These are phyloP conservation scores for Hypena proboscidalis DNA, from an alignment of 2,888 invertebrate species.

Conservation along the genomic window DNA sequence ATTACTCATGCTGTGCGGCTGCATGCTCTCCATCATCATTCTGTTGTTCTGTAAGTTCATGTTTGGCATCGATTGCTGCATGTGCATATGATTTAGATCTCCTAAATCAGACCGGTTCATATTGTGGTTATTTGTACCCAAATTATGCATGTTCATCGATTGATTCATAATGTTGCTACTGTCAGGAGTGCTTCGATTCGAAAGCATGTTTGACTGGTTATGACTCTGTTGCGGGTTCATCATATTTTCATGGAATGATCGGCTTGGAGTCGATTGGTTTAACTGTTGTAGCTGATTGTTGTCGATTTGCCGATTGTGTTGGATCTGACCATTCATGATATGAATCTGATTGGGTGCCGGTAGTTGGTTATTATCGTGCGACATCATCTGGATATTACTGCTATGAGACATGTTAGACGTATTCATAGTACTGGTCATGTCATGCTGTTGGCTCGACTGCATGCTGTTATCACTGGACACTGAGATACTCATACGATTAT, in stretches of 20 bases:
- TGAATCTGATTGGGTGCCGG: slow-evolving; percentile 75
- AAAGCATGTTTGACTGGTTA: slow-evolving; percentile 64
- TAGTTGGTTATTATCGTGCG: slow-evolving; percentile 68
- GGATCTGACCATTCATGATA: slow-evolving; percentile 81
- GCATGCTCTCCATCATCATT: slow-evolving; percentile 79
- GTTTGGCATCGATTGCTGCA: slow-evolving; percentile 71
- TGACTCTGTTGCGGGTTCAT: slow-evolving; percentile 65
- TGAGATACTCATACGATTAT: slow-evolving; percentile 67
- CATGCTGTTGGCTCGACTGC: slow-evolving; percentile 70
- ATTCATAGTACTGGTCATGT: slow-evolving; percentile 61
- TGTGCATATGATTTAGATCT: slow-evolving; percentile 77
- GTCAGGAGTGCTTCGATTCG: slow-evolving; percentile 72
- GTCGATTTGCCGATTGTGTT: slow-evolving; percentile 72
- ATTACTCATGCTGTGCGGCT: slow-evolving; percentile 70
- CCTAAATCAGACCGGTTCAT: slow-evolving; percentile 68
- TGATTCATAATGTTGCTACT: slow-evolving; percentile 70
- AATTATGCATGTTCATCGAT: slow-evolving; percentile 73
- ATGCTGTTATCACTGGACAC: slow-evolving; percentile 63
- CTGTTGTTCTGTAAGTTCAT: slow-evolving; percentile 77
- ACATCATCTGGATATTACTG: slow-evolving; percentile 70
- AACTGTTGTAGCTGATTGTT: slow-evolving; percentile 70
- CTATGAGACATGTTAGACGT: slow-evolving; percentile 69
- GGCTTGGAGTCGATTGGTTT: slow-evolving; percentile 60
- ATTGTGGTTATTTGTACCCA: slow-evolving; percentile 67
- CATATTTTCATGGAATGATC: slow-evolving; percentile 74